Conservation (phyloP, 2,797 vertebrate genomes). For the Tapirus indicus region DNA sequence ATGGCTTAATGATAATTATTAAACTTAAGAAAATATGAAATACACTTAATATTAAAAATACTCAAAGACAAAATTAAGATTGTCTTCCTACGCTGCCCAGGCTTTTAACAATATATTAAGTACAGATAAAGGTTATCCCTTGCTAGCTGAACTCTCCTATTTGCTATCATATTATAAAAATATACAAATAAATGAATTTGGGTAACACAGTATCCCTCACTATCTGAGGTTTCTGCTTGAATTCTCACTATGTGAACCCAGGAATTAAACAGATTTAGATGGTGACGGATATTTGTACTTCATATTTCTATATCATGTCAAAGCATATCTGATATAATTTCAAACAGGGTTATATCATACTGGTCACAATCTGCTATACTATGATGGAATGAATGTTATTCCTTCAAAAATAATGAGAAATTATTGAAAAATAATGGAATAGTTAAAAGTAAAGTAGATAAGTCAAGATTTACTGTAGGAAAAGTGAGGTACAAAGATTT, state of each 20-base stretch:
- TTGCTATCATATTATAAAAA: neutral
- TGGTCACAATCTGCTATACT: neutral
- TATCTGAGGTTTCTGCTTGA: neutral
- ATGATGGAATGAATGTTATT: neutral
- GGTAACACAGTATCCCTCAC: neutral
- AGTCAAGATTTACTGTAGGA: neutral
- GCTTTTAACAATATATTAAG: neutral
- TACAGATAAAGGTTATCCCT: neutral
- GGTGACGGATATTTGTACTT: neutral
- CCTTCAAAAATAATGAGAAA: neutral
- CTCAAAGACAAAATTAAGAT: neutral
- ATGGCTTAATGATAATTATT: neutral
- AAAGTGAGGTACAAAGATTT: neutral
- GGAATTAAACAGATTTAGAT: neutral
- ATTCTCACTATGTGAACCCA: neutral
- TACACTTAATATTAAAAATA: neutral
- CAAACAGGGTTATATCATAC: neutral
- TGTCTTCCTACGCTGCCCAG: neutral
- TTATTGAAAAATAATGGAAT: neutral
- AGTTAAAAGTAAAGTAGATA: slow-evolving; percentile 10
- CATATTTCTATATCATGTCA: neutral
- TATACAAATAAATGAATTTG: neutral
- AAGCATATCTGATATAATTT: neutral
- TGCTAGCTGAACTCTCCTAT: neutral
- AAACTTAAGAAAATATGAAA: slow-evolving; percentile 23